Conservation (phyloP, 2,888 invertebrate genomes). For the Drosophila merina region DNA sequence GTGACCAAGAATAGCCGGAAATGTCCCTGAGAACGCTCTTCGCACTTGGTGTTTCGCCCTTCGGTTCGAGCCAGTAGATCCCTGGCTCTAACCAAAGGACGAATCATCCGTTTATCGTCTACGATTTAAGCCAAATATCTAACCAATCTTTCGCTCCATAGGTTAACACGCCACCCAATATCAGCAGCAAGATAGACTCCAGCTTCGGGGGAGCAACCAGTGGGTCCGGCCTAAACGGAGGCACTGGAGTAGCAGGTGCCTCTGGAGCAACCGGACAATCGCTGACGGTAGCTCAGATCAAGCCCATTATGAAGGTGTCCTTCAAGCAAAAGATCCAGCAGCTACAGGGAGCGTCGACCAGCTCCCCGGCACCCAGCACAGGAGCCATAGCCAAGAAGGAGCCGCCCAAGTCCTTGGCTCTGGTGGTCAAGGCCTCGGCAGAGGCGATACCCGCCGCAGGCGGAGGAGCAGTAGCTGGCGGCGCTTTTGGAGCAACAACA, state of each 20-base stretch:
- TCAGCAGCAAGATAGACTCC: slow-evolving; percentile 71
- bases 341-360: slow-evolving; percentile 82
- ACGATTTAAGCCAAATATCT: neutral
- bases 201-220: slow-evolving; percentile 39
- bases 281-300: slow-evolving; percentile 63
- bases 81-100: neutral
- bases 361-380: slow-evolving; percentile 47
- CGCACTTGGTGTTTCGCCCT: neutral
- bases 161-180: slow-evolving; percentile 60
- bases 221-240: slow-evolving; percentile 7
- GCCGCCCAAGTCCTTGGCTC: slow-evolving; percentile 72
- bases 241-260: neutral
- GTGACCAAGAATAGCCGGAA: neutral
- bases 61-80: neutral
- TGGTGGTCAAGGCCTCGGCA: slow-evolving; percentile 52
- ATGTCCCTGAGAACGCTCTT: slow-evolving; percentile 1
- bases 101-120: neutral
- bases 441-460: slow-evolving; percentile 4
- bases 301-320: slow-evolving; percentile 86
- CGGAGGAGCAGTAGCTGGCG: neutral
- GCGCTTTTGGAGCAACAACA: slow-evolving; percentile 1
- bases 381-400: slow-evolving; percentile 83
- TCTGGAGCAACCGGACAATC: slow-evolving; percentile 36
- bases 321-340: slow-evolving; percentile 87
- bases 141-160: slow-evolving; percentile 19